These are phyloP conservation scores for Coptodon rendalli DNA, from an alignment of 2,113 vertebrate species.

Conservation along the genomic window DNA sequence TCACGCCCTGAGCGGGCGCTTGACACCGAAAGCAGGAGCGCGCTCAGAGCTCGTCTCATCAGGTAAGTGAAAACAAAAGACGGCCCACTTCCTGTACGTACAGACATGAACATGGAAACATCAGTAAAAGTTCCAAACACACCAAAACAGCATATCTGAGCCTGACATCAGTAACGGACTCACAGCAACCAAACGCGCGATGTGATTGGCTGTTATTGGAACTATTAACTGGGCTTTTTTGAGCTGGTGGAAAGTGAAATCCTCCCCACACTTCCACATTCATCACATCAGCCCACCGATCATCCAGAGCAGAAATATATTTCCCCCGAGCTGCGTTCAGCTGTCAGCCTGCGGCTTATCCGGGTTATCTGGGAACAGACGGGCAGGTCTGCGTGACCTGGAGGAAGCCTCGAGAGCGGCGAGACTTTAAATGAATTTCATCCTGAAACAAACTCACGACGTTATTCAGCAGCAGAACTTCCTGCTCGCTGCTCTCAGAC, in stretches of 20 bases:
- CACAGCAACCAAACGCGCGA: background rate
- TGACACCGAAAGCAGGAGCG: accelerated
- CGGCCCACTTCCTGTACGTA: background rate
- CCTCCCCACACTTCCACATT: background rate
- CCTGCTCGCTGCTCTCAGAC: background rate
- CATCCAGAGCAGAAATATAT: background rate
- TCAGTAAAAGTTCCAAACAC: background rate
- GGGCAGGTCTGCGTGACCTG: constrained; percentile 2
- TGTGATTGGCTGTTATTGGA: background rate
- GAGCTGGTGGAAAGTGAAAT: background rate
- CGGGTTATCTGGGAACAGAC: background rate
- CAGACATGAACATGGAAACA: background rate
- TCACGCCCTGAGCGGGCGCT: background rate
- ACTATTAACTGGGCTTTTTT: background rate
- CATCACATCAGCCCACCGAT: background rate
- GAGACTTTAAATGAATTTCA: background rate
- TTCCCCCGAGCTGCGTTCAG: background rate
- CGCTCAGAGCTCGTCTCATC: background rate
- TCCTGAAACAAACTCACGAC: background rate
- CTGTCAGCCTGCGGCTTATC: constrained; percentile 3
- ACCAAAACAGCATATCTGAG: background rate
- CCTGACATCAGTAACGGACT: background rate
- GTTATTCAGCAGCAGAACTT: background rate
- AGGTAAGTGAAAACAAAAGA: background rate
- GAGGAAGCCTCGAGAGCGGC: background rate